These are phyloP conservation scores for Pandemis corylana DNA, from an alignment of 2,888 invertebrate genomes.

Conservation along the genomic window DNA sequence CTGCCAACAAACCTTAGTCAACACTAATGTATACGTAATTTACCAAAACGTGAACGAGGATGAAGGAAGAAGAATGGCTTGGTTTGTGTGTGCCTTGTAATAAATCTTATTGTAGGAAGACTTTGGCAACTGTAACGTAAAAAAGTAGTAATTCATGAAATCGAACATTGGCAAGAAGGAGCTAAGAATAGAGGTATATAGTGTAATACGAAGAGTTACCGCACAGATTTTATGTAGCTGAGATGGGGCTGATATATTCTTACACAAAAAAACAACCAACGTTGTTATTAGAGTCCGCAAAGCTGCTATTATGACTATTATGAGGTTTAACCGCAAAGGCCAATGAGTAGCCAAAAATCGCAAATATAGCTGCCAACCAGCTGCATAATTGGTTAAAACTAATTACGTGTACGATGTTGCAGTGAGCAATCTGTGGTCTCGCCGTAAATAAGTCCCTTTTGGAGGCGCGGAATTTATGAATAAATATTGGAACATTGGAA, in stretches of 20 bases:
- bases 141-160: background rate
- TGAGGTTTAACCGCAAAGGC: constrained; percentile 10
- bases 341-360: constrained; percentile 8
- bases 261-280: background rate
- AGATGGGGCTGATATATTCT: no score
- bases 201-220: background rate
- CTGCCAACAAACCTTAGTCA: constrained; percentile 51
- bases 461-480: constrained; percentile 16
- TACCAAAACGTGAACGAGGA: background rate
- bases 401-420: constrained; percentile 25
- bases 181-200: no score
- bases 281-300: background rate
- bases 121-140: background rate
- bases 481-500: constrained; percentile 9
- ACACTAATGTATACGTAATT: constrained; percentile 20
- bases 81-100: background rate
- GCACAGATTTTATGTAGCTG: background rate
- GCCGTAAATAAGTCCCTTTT: constrained; percentile 14
- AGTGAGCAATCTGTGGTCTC: constrained; percentile 23
- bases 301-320: background rate
- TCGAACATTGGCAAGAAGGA: background rate
- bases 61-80: background rate
- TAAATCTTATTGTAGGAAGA: background rate
- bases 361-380: constrained; percentile 4
- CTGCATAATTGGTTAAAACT: constrained; percentile 28